A percentile compares a stretch with the other conserved stretches of the same genome.
Conservation (phyloP, 2,113 vertebrate species). For the Nesoenas mayeri region DNA sequence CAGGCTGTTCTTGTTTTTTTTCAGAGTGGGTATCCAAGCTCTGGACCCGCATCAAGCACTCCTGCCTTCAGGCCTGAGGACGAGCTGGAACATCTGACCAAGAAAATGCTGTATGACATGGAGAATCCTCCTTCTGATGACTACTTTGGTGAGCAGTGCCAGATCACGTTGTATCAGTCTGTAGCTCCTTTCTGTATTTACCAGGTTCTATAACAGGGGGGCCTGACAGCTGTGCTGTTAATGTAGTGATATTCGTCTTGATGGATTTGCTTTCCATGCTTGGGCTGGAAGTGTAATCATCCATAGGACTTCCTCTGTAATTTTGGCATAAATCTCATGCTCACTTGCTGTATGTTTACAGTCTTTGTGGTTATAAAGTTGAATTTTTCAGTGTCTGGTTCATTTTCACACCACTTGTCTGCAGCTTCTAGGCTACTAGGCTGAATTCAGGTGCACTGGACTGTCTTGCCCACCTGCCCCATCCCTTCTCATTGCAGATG, state of each 20-base stretch:
- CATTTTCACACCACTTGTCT: not conserved
- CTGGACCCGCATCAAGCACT: conserved; percentile 55
- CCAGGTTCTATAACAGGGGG: not conserved
- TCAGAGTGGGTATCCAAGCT: conserved; percentile 66
- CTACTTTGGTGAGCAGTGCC: conserved; percentile 89
- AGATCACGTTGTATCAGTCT: not conserved
- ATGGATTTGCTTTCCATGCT: conserved; percentile 37
- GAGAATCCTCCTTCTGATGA: conserved; percentile 94
- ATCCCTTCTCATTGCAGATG: not conserved
- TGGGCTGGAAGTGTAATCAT: conserved; percentile 45
- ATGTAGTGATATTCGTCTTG: not conserved
- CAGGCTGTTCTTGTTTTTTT: not conserved
- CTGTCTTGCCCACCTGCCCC: not conserved
- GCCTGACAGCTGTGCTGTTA: not conserved
- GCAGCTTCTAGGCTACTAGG: not conserved
- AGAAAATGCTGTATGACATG: conserved; percentile 99
- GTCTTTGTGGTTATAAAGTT: not conserved
- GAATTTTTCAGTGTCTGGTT: conserved; percentile 35
- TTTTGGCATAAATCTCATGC: conserved; percentile 51
- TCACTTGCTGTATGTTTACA: conserved; percentile 29
- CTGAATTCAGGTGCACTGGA: not conserved
- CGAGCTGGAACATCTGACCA: conserved; percentile 95
- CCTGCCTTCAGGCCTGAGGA: conserved; percentile 88
- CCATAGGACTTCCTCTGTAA: conserved; percentile 51
- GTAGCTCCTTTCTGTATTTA: not conserved